Evolutionary conservation across 2,888 invertebrate species (phyloP).

Genomic region (Drosophila borborema): DNA sequence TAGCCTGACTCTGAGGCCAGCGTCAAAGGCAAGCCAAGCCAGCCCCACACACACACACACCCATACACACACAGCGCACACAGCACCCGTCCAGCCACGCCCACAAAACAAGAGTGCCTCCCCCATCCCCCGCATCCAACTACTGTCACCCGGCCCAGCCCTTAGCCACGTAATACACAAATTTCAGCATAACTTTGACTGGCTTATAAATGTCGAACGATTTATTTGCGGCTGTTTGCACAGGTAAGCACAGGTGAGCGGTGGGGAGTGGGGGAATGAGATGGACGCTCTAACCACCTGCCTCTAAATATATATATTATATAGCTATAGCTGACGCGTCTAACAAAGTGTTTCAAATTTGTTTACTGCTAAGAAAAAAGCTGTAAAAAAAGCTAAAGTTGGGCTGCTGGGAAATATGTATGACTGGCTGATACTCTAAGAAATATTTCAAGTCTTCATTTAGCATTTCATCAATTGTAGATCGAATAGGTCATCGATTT

Average conservation of each 20-base stretch:
- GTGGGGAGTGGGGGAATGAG: too few species aligned
- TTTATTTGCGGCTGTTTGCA: slow-evolving; percentile 76
- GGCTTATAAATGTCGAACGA: slow-evolving; percentile 80
- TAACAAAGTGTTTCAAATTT: slow-evolving; percentile 79
- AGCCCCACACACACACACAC: neutral
- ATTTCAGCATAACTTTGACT: slow-evolving; percentile 79
- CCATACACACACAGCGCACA: neutral
- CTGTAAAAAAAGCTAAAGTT: neutral
- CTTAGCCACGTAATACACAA: slow-evolving; percentile 47
- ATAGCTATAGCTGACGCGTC: slow-evolving; percentile 38
- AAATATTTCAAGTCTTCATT: too few species aligned
- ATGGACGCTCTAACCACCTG: neutral
- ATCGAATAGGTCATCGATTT: neutral
- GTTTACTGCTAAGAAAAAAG: slow-evolving; percentile 63
- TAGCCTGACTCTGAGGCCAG: slow-evolving; percentile 46
- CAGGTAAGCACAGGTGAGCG: slow-evolving; percentile 34
- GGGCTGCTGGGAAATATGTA: neutral
- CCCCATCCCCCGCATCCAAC: neutral
- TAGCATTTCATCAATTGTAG: accelerated
- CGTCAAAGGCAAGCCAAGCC: slow-evolving; percentile 12
- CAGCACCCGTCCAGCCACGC: neutral
- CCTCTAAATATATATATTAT: slow-evolving; percentile 4
- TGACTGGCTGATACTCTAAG: neutral
- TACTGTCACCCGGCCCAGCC: neutral
- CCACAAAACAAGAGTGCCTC: neutral